phyloP scores from a whole-genome alignment of 1,140 invertebrate genomes.

The Aphaenogaster floridana region DNA sequence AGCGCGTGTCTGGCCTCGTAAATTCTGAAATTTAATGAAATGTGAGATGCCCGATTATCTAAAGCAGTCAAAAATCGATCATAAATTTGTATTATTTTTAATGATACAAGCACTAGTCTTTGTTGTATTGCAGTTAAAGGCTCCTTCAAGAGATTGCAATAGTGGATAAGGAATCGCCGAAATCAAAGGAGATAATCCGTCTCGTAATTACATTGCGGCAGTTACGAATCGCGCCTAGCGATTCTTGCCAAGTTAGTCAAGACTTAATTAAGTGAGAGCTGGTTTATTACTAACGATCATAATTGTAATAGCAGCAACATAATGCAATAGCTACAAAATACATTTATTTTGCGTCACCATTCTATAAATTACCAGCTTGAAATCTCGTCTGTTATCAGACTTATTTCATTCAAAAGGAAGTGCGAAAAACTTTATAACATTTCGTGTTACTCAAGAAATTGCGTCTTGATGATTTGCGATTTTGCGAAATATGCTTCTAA shows the following conservation, averaged over 20 bases:
- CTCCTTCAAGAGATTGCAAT: neutral
- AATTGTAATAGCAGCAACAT: constrained; percentile 30
- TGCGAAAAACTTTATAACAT: neutral
- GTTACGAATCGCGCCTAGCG: neutral
- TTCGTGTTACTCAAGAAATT: neutral
- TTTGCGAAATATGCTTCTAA: neutral
- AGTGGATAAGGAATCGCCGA: neutral
- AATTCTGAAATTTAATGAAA: constrained; percentile 24
- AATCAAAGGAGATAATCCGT: constrained; percentile 5
- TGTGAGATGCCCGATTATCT: neutral
- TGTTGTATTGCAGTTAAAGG: neutral
- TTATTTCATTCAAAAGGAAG: neutral
- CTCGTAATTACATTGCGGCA: constrained; percentile 5
- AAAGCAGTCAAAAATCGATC: neutral
- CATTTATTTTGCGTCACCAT: neutral
- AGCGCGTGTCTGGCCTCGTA: constrained; percentile 41
- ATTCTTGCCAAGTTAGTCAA: constrained; percentile 36
- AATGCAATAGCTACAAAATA: neutral
- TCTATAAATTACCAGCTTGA: neutral
- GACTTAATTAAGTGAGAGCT: constrained; percentile 50
- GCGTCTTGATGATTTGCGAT: neutral
- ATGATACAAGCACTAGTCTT: neutral
- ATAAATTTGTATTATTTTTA: neutral
- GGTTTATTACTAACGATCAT: constrained; percentile 25
- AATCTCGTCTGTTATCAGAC: neutral